Conservation (phyloP, 2,797 vertebrate species). For the Ctenopoma multispine region DNA sequence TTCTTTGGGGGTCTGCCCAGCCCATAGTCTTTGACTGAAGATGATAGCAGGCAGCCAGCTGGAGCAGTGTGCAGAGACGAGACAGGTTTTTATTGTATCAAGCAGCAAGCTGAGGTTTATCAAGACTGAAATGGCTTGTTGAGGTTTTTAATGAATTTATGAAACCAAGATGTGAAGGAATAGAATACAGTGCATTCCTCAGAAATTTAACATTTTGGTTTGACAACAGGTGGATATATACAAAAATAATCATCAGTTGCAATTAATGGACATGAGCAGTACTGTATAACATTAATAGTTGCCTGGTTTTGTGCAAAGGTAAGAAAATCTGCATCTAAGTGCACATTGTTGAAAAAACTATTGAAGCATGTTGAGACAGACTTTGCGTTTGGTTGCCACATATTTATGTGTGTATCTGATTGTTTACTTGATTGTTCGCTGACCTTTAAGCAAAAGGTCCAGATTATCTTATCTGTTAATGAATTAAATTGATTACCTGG, state of each 20-base stretch:
- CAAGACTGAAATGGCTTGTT: background rate
- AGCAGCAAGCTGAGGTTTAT: conserved; percentile 7
- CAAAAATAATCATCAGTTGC: background rate
- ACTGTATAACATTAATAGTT: background rate
- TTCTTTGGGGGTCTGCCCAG: conserved; percentile 30
- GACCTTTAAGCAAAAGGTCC: conserved; percentile 17
- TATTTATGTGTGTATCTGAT: conserved; percentile 8
- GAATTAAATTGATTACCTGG: conserved; percentile 39
- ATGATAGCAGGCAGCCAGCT: conserved; percentile 25
- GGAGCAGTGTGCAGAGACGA: conserved; percentile 12
- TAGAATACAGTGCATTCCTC: background rate
- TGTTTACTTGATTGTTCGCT: conserved; percentile 28
- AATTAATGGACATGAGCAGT: background rate
- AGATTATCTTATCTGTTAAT: conserved; percentile 34
- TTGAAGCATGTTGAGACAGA: background rate
- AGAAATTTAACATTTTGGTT: background rate
- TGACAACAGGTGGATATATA: background rate
- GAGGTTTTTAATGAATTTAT: background rate
- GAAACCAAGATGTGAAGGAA: background rate
- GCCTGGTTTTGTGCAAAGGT: background rate
- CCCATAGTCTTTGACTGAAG: conserved; percentile 34
- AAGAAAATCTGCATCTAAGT: background rate
- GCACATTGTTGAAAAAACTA: background rate
- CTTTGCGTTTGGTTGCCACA: background rate
- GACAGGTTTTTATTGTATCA: conserved; percentile 2